Base-by-base conservation (phyloP, 2,797 vertebrate genomes). In the Naso thynnoides region DNA sequence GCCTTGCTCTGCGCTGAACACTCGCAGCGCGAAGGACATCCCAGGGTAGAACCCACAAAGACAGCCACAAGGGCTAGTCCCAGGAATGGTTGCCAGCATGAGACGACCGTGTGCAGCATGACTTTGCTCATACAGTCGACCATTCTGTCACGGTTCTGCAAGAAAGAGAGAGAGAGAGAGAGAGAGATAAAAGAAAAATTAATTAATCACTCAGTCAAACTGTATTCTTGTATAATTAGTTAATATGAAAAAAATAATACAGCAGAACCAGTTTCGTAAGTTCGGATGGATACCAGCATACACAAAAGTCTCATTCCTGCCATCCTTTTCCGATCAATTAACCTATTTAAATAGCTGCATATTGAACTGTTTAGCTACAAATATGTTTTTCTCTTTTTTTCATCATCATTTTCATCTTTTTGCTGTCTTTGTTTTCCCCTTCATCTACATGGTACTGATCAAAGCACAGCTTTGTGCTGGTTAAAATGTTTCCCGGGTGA, bases 1-100 rank as follows among this genome's bases (percentile, higher is more conserved):
- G 98, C 98, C 78, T 98, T 99, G 92, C 95, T 98, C 90, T 98
- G 98, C 6, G 98, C 97, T 0, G 97, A 98, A 89, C 98, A 99
- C 81, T 99, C 98, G 63, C 98, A 99, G 83, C 97, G 97, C 26
- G 98, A 97, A 0, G 98, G 98, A 83, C 98, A 99, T 88, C 96
- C 97, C 54, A 94, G 87, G 62, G 96, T 92, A 14, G 96, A 96
- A 23, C 96, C 95, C 62, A 96, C 90, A 63, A 96, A 97, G 89
- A 96, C 65, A 23, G 96, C 95, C 93, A 98, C 85, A 41, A 99
- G 93, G 94, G 95, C 96, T 93, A 99, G 94, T 93, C 97, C 96
- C 92, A 99, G 95, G 94, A 98, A 94, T 10, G 93, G 96, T 93
- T 97, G 97, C 97, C 98, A 98, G 93, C 95, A 98, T 91, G 96